Conservation (phyloP, 1,140 invertebrate species). For the Globodera ellingtonae region DNA sequence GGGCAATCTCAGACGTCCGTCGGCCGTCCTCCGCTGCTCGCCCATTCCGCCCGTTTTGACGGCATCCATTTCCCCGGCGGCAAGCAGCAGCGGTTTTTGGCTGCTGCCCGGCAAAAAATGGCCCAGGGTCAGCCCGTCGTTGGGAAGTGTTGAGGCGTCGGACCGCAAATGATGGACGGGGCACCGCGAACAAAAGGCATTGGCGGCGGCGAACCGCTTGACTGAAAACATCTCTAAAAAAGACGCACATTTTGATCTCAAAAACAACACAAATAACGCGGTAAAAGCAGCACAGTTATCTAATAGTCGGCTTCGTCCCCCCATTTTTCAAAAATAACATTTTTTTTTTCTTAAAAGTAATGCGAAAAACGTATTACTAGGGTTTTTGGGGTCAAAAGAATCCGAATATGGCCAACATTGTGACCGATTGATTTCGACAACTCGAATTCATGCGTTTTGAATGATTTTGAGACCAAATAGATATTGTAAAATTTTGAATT, state of each 20-base stretch:
- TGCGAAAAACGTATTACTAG: too few species aligned
- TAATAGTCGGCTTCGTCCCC: too few species aligned
- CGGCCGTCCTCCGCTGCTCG: constrained; percentile 31
- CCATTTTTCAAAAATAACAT: too few species aligned
- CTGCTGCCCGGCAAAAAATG: constrained; percentile 19
- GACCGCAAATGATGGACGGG: background rate
- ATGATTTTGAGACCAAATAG: too few species aligned
- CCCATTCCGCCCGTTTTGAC: background rate
- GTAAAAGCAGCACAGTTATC: too few species aligned
- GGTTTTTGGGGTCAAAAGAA: too few species aligned
- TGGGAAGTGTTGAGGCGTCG: background rate
- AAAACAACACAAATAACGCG: background rate
- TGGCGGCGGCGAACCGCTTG: background rate
- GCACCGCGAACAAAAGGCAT: background rate
- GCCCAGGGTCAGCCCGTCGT: constrained; percentile 28
- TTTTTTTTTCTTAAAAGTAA: too few species aligned
- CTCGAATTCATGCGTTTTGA: too few species aligned
- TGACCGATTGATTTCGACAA: too few species aligned
- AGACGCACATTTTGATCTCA: background rate
- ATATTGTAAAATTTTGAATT: too few species aligned
- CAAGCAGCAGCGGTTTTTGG: background rate
- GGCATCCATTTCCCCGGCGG: background rate
- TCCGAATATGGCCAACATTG: too few species aligned
- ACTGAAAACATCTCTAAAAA: background rate
- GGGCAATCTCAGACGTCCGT: constrained; percentile 74